Evolutionary conservation across 2,888 invertebrate species (phyloP).

Genomic region (Lasioglossum lativentre): DNA sequence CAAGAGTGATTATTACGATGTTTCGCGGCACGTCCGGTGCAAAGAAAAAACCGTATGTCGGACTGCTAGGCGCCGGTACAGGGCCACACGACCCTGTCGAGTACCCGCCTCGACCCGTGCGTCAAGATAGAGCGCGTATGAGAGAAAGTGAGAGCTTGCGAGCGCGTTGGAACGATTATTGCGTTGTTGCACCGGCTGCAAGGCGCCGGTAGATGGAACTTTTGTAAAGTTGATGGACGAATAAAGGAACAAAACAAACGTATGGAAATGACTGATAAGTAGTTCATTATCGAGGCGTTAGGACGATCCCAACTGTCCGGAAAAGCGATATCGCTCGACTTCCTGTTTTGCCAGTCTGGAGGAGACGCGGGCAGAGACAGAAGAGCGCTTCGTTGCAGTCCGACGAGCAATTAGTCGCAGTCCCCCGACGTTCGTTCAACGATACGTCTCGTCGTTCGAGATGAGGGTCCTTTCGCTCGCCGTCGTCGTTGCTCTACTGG

Average conservation of each 20-base stretch:
- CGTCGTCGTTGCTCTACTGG: background rate
- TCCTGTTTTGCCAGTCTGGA: conserved; percentile 51
- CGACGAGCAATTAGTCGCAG: background rate
- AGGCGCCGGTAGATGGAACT: background rate
- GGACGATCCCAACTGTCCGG: background rate
- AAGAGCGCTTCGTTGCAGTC: no score
- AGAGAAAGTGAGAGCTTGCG: background rate
- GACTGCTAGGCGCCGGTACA: background rate
- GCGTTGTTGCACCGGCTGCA: background rate
- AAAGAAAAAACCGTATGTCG: background rate
- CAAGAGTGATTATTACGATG: background rate
- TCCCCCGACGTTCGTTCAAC: background rate
- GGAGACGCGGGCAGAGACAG: background rate
- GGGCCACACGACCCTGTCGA: background rate
- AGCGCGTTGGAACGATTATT: background rate
- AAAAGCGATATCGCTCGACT: conserved; percentile 36
- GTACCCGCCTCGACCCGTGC: background rate
- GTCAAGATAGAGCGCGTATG: background rate
- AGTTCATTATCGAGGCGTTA: background rate
- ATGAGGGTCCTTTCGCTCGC: background rate
- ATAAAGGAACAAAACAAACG: conserved; percentile 18
- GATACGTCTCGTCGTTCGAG: background rate
- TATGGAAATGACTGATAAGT: background rate
- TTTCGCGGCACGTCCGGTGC: background rate
- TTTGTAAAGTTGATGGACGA: conserved; percentile 14